Percentiles rank a stretch among this genome's conserved stretches.
Evolutionary conservation across 1,140 invertebrate species (phyloP).

Genomic region (Eriosoma lanigerum): DNA sequence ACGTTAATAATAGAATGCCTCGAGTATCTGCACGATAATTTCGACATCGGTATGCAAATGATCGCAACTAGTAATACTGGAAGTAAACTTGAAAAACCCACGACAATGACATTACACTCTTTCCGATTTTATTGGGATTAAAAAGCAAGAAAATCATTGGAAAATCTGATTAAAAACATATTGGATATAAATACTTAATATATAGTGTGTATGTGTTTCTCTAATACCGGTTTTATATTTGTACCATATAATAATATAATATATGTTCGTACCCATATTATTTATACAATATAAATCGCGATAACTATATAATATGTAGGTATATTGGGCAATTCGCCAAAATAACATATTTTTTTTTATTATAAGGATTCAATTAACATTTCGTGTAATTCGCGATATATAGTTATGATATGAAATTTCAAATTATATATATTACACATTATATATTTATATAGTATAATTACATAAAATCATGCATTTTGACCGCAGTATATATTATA

Average conservation of each 20-base stretch:
- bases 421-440: too few species aligned
- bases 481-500: too few species aligned
- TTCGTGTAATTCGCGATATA: slow-evolving; percentile 11
- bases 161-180: slow-evolving; percentile 31
- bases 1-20: background rate
- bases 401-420: slow-evolving; percentile 13
- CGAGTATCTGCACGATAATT: slow-evolving; percentile 13
- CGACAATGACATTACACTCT: background rate
- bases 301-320: background rate
- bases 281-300: slow-evolving; percentile 29
- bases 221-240: slow-evolving; percentile 32
- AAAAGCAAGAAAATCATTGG: background rate
- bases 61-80: slow-evolving; percentile 14
- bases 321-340: slow-evolving; percentile 31
- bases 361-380: slow-evolving; percentile 28
- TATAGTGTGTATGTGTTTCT: background rate
- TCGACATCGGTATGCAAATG: slow-evolving; percentile 20
- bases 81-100: background rate
- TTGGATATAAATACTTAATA: too few species aligned
- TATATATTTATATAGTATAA: too few species aligned
- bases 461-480: too few species aligned
- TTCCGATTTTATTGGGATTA: slow-evolving; percentile 27
- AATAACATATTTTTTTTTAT: slow-evolving; percentile 36
- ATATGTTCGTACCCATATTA: background rate
- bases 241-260: background rate